Evolutionary conservation across 2,888 invertebrate species (phyloP).

Genomic region (Metacarcinus magister): DNA sequence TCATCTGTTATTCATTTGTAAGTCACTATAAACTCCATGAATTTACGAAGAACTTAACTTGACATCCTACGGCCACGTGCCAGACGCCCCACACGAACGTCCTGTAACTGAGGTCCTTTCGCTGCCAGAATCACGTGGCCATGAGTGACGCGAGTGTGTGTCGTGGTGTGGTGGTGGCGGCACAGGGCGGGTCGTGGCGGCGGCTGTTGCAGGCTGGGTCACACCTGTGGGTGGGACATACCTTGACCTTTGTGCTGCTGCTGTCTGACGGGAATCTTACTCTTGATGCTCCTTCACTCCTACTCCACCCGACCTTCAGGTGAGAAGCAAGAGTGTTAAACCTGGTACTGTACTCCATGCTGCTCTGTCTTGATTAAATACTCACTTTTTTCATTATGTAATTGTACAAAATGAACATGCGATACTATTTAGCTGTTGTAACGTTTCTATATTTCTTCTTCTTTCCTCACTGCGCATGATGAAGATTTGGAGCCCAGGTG

Average conservation of each 20-base stretch:
- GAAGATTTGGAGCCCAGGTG: constrained; percentile 69
- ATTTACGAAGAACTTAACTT: no score
- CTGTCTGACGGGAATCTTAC: neutral
- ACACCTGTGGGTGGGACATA: constrained; percentile 63
- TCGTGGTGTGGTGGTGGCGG: constrained; percentile 33
- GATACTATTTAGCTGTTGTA: neutral
- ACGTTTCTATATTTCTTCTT: neutral
- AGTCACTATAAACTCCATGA: no score
- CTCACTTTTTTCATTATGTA: neutral
- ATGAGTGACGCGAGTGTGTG: constrained; percentile 42
- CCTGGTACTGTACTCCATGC: neutral
- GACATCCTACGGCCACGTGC: no score
- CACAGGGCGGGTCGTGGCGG: constrained; percentile 43
- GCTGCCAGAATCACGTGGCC: neutral
- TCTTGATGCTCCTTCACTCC: neutral
- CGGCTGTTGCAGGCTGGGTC: neutral
- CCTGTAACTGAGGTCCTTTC: neutral
- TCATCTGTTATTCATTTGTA: no score
- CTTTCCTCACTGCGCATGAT: neutral
- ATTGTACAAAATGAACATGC: neutral
- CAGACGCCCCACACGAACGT: neutral
- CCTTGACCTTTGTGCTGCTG: constrained; percentile 56
- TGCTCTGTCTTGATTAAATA: neutral
- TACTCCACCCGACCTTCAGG: constrained; percentile 51
- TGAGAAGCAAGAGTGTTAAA: neutral